phyloP scores from a whole-genome alignment of 2,113 vertebrate species.

The Colistium nudipinnis region DNA sequence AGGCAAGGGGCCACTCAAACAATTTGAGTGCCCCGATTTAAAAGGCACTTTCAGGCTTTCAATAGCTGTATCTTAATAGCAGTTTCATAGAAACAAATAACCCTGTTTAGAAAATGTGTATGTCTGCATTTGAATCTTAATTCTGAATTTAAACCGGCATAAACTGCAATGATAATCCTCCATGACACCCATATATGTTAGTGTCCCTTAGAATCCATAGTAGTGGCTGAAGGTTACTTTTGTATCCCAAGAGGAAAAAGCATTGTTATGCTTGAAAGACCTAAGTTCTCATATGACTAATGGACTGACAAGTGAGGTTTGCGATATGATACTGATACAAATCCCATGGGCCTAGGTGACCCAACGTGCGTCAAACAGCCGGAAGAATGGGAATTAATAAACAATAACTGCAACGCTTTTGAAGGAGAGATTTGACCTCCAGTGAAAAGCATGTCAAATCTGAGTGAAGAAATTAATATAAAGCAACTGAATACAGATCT shows the following conservation, averaged over 20 bases:
- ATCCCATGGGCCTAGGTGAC: constrained; percentile 44
- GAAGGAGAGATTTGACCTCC: constrained; percentile 4
- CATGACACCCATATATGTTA: constrained; percentile 11
- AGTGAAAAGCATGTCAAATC: background rate
- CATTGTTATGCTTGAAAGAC: constrained; percentile 60
- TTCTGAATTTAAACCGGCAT: constrained; percentile 13
- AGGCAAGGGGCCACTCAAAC: constrained; percentile 8
- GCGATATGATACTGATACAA: constrained; percentile 53
- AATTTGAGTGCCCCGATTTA: too few species aligned
- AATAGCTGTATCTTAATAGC: too few species aligned
- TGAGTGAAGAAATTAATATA: constrained; percentile 6
- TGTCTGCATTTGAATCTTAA: background rate
- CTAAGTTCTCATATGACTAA: constrained; percentile 63
- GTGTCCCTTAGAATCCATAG: constrained; percentile 20
- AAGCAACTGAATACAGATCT: too few species aligned
- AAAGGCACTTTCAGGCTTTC: too few species aligned
- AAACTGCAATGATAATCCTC: constrained; percentile 27
- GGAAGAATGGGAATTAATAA: constrained; percentile 27
- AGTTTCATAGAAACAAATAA: background rate
- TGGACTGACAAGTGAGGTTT: constrained; percentile 39
- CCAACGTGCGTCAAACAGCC: constrained; percentile 40
- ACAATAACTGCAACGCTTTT: constrained; percentile 4
- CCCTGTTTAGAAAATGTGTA: constrained; percentile 7
- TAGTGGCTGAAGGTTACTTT: constrained; percentile 8
- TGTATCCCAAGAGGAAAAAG: constrained; percentile 33